Conservation (phyloP, 1,140 invertebrate genomes). For the Gonioctena quinquepunctata region DNA sequence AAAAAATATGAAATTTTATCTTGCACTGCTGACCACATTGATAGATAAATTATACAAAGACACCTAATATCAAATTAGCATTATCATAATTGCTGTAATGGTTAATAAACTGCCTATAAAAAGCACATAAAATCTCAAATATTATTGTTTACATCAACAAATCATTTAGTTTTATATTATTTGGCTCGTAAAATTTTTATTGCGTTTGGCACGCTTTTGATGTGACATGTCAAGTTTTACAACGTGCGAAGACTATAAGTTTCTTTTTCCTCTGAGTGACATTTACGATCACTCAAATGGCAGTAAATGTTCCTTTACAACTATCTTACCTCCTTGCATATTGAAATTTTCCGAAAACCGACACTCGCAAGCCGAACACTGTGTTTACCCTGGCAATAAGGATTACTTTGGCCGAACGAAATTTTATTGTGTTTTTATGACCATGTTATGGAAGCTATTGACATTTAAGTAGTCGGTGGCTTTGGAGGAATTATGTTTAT, state of each 20-base stretch:
- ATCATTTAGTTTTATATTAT: conserved; percentile 22
- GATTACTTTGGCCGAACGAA: conserved; percentile 23
- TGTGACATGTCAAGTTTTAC: conserved; percentile 17
- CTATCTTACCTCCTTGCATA: conserved; percentile 22
- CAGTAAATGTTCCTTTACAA: conserved; percentile 18
- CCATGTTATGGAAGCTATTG: conserved; percentile 24
- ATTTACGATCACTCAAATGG: conserved; percentile 25
- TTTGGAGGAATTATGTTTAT: conserved; percentile 22
- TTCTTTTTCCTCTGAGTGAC: conserved; percentile 13
- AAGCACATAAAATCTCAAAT: conserved; percentile 1
- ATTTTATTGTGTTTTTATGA: conserved; percentile 38
- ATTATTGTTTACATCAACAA: conserved; percentile 17
- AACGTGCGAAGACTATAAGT: conserved; percentile 2
- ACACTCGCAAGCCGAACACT: background rate
- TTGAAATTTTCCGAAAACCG: conserved; percentile 22
- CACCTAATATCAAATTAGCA: background rate
- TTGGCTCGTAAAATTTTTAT: conserved; percentile 20
- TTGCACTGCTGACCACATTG: background rate
- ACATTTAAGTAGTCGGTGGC: conserved; percentile 11
- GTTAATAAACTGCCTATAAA: conserved; percentile 6
- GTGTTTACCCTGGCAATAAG: conserved; percentile 24
- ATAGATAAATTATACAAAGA: background rate
- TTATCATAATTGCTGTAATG: background rate
- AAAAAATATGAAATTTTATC: background rate
- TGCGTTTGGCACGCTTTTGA: conserved; percentile 18